phyloP scores from a whole-genome alignment of 2,113 vertebrate species.

The Takifugu bimaculatus region DNA sequence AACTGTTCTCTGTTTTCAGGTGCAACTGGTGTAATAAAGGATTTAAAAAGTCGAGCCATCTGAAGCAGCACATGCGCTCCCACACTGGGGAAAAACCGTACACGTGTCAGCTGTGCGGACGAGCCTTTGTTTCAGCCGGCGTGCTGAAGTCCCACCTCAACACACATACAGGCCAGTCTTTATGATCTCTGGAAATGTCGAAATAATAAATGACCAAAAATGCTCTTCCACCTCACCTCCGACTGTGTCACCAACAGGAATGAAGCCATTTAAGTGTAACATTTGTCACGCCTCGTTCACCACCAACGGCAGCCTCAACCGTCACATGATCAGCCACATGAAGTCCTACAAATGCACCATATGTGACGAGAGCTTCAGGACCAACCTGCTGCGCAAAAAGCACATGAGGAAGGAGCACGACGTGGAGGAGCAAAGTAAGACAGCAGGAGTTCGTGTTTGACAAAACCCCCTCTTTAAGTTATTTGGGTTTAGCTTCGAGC shows the following conservation, averaged over 20 bases:
- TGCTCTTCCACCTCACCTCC: background rate
- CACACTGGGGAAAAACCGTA: conserved; percentile 97
- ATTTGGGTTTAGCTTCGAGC: too few relatives aligned
- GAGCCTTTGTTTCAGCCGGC: conserved; percentile 92
- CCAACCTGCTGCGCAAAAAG: conserved; percentile 86
- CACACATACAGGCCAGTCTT: conserved; percentile 87
- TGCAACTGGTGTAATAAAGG: conserved; percentile 91
- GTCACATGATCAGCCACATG: conserved; percentile 92
- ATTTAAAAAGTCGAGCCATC: conserved; percentile 97
- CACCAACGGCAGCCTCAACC: conserved; percentile 95
- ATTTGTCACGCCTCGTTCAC: conserved; percentile 91
- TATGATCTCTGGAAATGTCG: too few relatives aligned
- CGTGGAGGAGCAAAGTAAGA: conserved; percentile 75
- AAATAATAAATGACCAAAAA: too few relatives aligned
- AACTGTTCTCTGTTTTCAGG: conserved; percentile 57
- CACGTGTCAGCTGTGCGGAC: conserved; percentile 87
- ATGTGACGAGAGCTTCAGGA: conserved; percentile 92
- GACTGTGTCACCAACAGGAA: conserved; percentile 68
- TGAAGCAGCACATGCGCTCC: conserved; percentile 95
- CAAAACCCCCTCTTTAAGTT: too few relatives aligned
- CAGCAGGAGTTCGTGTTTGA: background rate
- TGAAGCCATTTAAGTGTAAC: conserved; percentile 92
- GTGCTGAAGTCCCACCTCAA: conserved; percentile 97
- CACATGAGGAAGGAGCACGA: conserved; percentile 92
- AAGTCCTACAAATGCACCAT: conserved; percentile 91